Evolutionary conservation across 2,888 invertebrate genomes (phyloP), one percentile per base, ranked within the genome.

Genomic region (Pasiphila rectangulata): DNA sequence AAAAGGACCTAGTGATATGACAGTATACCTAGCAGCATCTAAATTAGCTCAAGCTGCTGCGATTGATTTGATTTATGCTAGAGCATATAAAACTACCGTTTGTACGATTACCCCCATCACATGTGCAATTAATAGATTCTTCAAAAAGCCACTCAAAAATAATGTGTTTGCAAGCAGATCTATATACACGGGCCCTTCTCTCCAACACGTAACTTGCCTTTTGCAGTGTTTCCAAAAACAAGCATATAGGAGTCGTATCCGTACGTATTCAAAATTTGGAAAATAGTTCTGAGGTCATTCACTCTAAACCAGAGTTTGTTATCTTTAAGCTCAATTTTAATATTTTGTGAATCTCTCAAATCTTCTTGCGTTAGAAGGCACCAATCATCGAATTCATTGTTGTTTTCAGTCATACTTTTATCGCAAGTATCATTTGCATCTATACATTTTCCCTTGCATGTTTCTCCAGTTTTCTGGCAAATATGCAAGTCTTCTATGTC

Each of bases 221-320:
- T 91, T 17, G 92, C 93, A 4, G 93, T 94, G 67, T 94, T 94
- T 9, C 95, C 94, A 35, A 91, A 92, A 1, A 94, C 90, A 3
- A 94, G 66, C 74, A 91, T 89, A 61, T 93, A 93, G 16, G 78
- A 81, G 3, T 76, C 69, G 20, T 75, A 53, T 0, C 83, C 81
- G 51, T 86, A 74, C 17, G 62, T 63, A 10, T 69, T 62, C 15
- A 94, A 80, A 9, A 91, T 69, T 10, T 80, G 64, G 59, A 92
- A 90, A 34, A 93, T 73, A 51, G 90, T 85, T 3, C 70, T 65
- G 0, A 92, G 45, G 9, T 77, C 73, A 21, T 74, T 69, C 1
- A 91, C 90, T 72, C 90, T 90, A 57, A 85, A 84, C 89, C 93
- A 93, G 23, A 66, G 75, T 34, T 72, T 70, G 1, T 75, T 71